Evolutionary conservation across 2,888 invertebrate genomes (phyloP), one percentile per base, ranked within the genome.

Genomic region (Xylocampa areola): DNA sequence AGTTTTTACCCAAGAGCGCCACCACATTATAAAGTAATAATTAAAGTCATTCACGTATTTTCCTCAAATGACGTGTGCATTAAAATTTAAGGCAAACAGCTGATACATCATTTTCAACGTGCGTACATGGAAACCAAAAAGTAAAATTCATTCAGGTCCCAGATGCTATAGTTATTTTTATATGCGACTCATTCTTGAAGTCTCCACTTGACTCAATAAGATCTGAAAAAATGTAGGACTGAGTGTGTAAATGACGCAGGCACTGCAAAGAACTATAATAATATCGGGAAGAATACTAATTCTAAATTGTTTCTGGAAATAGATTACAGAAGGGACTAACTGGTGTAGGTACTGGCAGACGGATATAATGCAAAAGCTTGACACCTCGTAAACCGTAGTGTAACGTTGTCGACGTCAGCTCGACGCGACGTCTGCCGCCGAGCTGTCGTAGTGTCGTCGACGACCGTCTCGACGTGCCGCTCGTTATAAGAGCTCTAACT

Each of bases 161-260:
- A 47, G 39, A 32, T 40, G 43, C 21, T 49, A 30, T 41, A 39
- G 32, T 43, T 27, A 35, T 44, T 32, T n/a, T n/a, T n/a, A n/a
- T n/a, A 43, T 5, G 49, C 29, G 40, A 60, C 36, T 41, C 48
- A 60, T 37, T 52, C 21, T 33, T 47, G 41, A 11, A 33, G 35
- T 33, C 19, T 35, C 19, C 47, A 64, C 47, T 59, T 67, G 61
- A 45, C 25, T 67, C 45, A 67, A 67, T 45, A 61, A 45, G 16
- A 53, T 60, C 17, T 36, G 39, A 30, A 39, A 35, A 66, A 60
- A 48, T 48, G 10, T 39, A 11, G 3, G 17, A 16, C 14, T 7
- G 13, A 1, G n/a, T n/a, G n/a, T 33, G 33, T 25, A n/a, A 30
- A 35, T 40, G 23, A 41, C 41, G 32, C 13, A 23, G 35, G 29